These are phyloP conservation scores for Apamea anceps DNA, from an alignment of 2,888 invertebrate genomes.

Conservation along the genomic window DNA sequence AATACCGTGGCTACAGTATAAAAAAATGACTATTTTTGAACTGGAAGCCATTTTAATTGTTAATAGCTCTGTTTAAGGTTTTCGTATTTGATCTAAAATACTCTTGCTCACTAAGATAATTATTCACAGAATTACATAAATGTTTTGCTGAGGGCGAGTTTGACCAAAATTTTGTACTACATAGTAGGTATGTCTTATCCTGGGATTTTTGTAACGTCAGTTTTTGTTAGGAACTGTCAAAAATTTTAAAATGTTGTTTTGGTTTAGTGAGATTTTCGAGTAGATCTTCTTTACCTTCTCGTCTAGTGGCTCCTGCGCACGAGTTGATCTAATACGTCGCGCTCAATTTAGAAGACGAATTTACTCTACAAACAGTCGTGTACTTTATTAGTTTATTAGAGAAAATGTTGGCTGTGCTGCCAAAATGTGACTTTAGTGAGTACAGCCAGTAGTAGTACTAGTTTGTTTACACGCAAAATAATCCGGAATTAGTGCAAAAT, in stretches of 20 bases:
- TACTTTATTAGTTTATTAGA: constrained; percentile 59
- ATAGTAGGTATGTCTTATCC: not conserved
- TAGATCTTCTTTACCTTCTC: constrained; percentile 5
- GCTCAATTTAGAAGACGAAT: constrained; percentile 72
- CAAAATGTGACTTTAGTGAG: constrained; percentile 42
- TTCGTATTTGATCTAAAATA: not conserved
- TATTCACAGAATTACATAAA: not conserved
- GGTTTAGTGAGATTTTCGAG: not conserved
- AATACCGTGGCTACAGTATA: not conserved
- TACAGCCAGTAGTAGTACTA: not conserved
- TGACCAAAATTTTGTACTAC: not conserved
- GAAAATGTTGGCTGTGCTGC: constrained; percentile 45
- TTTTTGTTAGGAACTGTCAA: not conserved
- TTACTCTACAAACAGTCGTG: constrained; percentile 56
- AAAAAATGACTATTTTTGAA: not conserved
- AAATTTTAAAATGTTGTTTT: not conserved
- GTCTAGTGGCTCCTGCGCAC: constrained; percentile 53
- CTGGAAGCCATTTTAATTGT: not conserved
- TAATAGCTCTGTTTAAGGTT: no score
- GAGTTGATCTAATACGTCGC: constrained; percentile 77
- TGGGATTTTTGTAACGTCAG: not conserved
- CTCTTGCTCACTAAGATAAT: not conserved
- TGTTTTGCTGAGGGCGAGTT: not conserved
- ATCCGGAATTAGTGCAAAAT: not conserved
- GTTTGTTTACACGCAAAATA: constrained; percentile 38